A percentile compares a stretch with the other conserved stretches of the same genome.
phyloP scores from a whole-genome alignment of 2,797 vertebrate species.

The Erethizon dorsatum region DNA sequence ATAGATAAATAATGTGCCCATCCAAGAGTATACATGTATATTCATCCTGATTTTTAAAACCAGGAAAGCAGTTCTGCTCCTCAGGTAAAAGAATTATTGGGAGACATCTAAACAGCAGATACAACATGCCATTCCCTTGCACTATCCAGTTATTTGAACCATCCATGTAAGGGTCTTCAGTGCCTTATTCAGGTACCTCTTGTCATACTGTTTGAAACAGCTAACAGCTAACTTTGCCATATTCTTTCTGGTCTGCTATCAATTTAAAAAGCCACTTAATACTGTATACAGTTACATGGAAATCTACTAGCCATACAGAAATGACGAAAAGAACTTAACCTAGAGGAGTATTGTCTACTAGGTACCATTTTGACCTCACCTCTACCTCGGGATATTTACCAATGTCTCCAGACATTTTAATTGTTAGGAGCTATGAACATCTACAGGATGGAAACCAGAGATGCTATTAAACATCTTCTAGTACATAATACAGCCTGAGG shows the following conservation, averaged over 20 bases:
- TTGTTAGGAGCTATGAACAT: neutral
- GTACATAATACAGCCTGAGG: neutral
- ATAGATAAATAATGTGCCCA: slow-evolving; percentile 22
- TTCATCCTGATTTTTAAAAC: slow-evolving; percentile 35
- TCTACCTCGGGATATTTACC: neutral
- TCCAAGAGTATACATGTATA: slow-evolving; percentile 7
- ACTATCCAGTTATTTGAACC: neutral
- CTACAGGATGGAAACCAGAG: neutral
- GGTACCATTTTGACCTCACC: slow-evolving; percentile 1
- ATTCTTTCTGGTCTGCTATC: neutral
- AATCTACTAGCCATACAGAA: neutral
- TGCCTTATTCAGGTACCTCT: neutral
- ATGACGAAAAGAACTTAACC: slow-evolving; percentile 6
- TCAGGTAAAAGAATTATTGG: neutral
- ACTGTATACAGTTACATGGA: neutral
- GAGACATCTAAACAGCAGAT: neutral
- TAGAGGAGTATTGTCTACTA: neutral
- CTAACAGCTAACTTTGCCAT: neutral
- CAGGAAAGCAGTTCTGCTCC: neutral
- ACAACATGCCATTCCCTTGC: neutral
- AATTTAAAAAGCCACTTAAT: neutral
- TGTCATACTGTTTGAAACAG: neutral
- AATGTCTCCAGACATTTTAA: slow-evolving; percentile 20
- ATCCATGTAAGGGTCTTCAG: neutral
- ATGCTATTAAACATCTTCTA: neutral